Base-by-base conservation (phyloP, 1,140 invertebrate genomes). In the Trichonephila clavipes region DNA sequence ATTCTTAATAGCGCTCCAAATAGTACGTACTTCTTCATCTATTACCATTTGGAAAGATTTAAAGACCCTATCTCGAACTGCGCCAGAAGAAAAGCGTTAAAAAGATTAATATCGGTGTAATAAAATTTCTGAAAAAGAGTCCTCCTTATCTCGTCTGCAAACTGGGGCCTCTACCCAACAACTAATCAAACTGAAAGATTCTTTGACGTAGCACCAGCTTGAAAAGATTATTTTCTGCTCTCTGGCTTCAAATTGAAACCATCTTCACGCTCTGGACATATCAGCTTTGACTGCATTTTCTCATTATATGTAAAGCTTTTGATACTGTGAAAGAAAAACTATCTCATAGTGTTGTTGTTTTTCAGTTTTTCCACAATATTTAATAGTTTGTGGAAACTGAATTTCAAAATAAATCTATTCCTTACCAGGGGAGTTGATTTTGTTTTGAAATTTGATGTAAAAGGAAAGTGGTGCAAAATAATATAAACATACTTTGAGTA, bases 171-270 rank as follows among this genome's bases (percentile, higher is more conserved):
- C 72, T 81, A 81, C 18, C 28, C 72, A 34, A 21, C 72, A 81
- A 81, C 72, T 81, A 81, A 81, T 81, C 72, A 81, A 81, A 81
- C 44, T 28, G 72, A 81, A 81, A 44, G 72, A 44, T 81, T 81
- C 72, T 81, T 81, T 81, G 72, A 81, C 28, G 24, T 81, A 81
- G 72, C 72, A 81, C 72, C 40, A 44, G 40, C 28, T 81, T 44
- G 72, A 44, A 24, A 24, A 81, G 40, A 81, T 81, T 44, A 81
- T 81, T 81, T 81, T 81, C 72, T 81, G 72, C 28, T 34, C 72
- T 16, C 28, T 81, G 72, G 28, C 28, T 81, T 44, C 40, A 24
- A 81, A 81, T 81, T 44, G 72, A 28, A 44, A 44, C 16, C 62
- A 6, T 64, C 62, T 64, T 64, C 62, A 64, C 18, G 62, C 62